These are phyloP conservation scores for Crotophaga sulcirostris DNA, from an alignment of 2,113 vertebrate species.

Conservation along the genomic window DNA sequence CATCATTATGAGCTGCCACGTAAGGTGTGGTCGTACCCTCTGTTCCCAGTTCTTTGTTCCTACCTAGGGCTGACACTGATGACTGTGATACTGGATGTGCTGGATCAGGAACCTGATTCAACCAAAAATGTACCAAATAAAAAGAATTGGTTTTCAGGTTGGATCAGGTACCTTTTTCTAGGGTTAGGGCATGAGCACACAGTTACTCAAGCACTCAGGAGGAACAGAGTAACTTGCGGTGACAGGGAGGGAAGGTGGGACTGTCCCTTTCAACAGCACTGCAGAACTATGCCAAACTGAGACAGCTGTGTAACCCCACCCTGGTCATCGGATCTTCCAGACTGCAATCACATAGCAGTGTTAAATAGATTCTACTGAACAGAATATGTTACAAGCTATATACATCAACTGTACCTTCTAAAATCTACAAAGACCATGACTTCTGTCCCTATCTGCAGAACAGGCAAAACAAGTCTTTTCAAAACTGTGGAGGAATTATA, in stretches of 20 bases:
- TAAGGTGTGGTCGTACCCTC: neutral
- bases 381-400: neutral
- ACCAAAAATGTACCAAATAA: neutral
- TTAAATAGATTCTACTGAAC: neutral
- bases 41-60: neutral
- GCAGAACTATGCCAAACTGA: neutral
- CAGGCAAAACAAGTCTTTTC: neutral
- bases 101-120: neutral
- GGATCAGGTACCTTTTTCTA: neutral
- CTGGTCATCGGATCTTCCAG: neutral
- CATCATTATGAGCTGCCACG: neutral
- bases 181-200: neutral
- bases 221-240: neutral
- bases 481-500: neutral
- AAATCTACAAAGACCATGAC: neutral
- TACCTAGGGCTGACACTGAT: neutral
- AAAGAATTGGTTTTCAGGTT: neutral
- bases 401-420: neutral
- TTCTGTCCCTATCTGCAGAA: neutral
- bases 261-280: neutral
- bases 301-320: neutral
- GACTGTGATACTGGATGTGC: fast-evolving
- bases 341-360: neutral
- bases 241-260: fast-evolving
- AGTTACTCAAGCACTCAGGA: neutral